Evolutionary conservation across 2,113 vertebrate species (phyloP).

Genomic region (Bufo gargarizans): DNA sequence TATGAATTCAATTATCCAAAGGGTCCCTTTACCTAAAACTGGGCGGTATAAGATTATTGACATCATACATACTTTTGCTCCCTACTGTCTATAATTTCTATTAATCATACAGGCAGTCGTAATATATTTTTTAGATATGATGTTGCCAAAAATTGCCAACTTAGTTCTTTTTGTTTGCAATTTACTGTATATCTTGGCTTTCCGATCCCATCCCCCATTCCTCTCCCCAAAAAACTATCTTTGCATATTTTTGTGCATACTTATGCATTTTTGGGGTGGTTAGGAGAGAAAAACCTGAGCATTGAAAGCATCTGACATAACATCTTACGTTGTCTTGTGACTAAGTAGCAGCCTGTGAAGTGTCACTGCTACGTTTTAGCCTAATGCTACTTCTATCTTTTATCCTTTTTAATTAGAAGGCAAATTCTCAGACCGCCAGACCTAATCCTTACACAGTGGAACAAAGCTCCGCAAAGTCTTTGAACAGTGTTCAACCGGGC

Average conservation of each 20-base stretch:
- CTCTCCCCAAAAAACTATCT: background rate
- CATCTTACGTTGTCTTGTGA: slow-evolving; percentile 84
- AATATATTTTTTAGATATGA: no score
- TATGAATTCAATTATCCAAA: no score
- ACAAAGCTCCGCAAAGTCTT: slow-evolving; percentile 99
- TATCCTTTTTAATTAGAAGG: slow-evolving; percentile 99
- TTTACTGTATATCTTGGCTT: background rate
- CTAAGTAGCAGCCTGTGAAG: slow-evolving; percentile 80
- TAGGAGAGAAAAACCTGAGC: slow-evolving; percentile 62
- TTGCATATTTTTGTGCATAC: slow-evolving; percentile 57
- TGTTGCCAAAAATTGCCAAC: background rate
- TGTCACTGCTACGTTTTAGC: slow-evolving; percentile 95
- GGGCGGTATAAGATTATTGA: no score
- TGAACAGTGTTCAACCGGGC: slow-evolving; percentile 91
- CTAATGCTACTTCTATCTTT: slow-evolving; percentile 92
- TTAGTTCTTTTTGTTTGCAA: background rate
- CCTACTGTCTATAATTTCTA: background rate
- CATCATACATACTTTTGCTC: background rate
- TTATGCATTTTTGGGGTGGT: slow-evolving; percentile 68
- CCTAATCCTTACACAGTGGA: slow-evolving; percentile 98
- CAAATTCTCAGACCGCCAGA: slow-evolving; percentile 99
- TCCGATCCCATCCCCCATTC: background rate
- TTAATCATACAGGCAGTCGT: background rate
- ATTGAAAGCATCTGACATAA: slow-evolving; percentile 76
- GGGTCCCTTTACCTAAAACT: no score